Percentiles rank a stretch among this genome's conserved stretches.
phyloP scores from a whole-genome alignment of 2,113 vertebrate species.

The Nibea coibor region DNA sequence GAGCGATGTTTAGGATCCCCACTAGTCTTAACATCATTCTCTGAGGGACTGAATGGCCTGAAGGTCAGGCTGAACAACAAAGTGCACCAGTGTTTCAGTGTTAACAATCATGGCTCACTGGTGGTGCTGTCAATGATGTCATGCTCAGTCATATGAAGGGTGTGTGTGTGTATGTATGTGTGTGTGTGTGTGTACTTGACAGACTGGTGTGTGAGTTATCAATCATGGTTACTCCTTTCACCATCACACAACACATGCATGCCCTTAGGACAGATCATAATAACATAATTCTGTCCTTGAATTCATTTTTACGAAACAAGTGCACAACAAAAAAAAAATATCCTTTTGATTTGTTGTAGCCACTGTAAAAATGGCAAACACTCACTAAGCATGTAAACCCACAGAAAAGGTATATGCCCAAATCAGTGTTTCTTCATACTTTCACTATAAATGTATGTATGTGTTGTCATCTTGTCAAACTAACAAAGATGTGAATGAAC shows the following conservation, averaged over 20 bases:
- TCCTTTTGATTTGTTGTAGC: neutral
- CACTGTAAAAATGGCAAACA: neutral
- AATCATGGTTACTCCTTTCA: neutral
- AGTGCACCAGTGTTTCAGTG: conserved; percentile 29
- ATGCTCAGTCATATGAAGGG: neutral
- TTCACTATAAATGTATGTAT: neutral
- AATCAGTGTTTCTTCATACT: neutral
- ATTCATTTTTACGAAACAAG: neutral
- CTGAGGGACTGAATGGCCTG: conserved; percentile 7
- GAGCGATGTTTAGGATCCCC: conserved; percentile 1
- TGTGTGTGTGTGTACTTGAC: neutral
- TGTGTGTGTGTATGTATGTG: neutral
- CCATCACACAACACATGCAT: conserved; percentile 3
- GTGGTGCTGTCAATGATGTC: neutral
- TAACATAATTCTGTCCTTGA: neutral
- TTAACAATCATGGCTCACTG: conserved; percentile 3
- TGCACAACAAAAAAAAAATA: conserved; percentile 2
- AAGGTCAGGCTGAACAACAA: conserved; percentile 52
- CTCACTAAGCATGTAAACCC: neutral
- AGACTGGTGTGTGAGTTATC: conserved; percentile 28
- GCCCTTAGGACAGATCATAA: neutral
- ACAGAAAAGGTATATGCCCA: neutral
- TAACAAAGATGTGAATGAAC: conserved; percentile 2
- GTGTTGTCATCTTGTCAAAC: neutral
- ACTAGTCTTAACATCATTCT: conserved; percentile 14